phyloP scores from a whole-genome alignment of 2,888 invertebrate genomes.

The Ypsolopha scabrella region DNA sequence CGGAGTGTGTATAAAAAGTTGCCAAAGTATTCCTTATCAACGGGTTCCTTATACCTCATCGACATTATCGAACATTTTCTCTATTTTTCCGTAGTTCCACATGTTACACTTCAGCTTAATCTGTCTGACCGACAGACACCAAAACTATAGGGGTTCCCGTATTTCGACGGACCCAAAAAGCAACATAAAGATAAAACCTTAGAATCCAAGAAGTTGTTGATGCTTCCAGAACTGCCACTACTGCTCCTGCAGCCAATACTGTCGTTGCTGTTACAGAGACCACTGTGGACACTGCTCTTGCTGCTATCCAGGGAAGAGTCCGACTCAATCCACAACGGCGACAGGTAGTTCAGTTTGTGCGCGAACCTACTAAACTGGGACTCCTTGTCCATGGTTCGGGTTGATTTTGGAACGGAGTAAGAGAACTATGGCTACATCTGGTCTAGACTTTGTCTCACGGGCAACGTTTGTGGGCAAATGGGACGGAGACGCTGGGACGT shows the following conservation, averaged over 20 bases:
- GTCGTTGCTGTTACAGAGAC: slow-evolving; percentile 35
- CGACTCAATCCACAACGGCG: slow-evolving; percentile 62
- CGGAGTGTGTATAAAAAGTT: too few species aligned
- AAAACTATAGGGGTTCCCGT: too few species aligned
- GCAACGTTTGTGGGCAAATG: slow-evolving; percentile 46
- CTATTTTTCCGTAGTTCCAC: too few species aligned
- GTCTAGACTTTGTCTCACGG: slow-evolving; percentile 31
- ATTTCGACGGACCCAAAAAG: too few species aligned
- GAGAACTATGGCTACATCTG: too few species aligned
- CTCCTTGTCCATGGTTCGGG: slow-evolving; percentile 14
- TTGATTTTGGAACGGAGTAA: slow-evolving; percentile 18
- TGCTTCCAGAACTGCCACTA: slow-evolving; percentile 45
- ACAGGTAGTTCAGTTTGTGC: slow-evolving; percentile 60
- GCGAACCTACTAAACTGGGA: slow-evolving; percentile 43
- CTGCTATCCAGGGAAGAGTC: slow-evolving; percentile 45
- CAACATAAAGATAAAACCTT: slow-evolving; percentile 28
- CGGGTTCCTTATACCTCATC: too few species aligned
- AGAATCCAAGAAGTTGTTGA: slow-evolving; percentile 60
- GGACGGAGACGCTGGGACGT: slow-evolving; percentile 23
- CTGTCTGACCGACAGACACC: too few species aligned
- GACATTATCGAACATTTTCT: too few species aligned
- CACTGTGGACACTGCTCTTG: slow-evolving; percentile 14
- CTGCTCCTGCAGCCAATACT: slow-evolving; percentile 35
- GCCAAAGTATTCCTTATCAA: too few species aligned
- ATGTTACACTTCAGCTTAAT: too few species aligned